Percentiles rank a stretch among this genome's conserved stretches.
phyloP scores from a whole-genome alignment of 1,140 invertebrate species.

The Leptoteleia sp. region DNA sequence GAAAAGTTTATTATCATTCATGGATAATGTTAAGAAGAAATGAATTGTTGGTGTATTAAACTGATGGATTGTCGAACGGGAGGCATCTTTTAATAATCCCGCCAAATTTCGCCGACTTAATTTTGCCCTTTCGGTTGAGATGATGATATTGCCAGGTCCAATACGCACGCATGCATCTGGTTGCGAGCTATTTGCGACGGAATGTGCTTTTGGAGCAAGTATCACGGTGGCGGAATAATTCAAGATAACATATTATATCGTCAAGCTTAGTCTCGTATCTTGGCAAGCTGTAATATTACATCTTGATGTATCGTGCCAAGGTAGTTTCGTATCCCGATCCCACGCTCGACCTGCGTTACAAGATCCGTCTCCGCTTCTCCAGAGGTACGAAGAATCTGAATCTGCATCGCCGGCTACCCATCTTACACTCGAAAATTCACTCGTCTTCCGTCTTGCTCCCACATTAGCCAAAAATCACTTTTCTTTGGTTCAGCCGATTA shows the following conservation, averaged over 20 bases:
- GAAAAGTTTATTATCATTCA: too few relatives aligned
- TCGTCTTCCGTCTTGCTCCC: constrained; percentile 22
- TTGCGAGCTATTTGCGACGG: constrained; percentile 47
- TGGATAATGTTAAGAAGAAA: too few relatives aligned
- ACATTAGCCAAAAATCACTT: constrained; percentile 3
- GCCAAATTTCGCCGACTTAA: constrained; percentile 30
- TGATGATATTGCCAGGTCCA: constrained; percentile 24
- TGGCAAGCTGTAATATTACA: constrained; percentile 63
- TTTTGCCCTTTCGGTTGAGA: constrained; percentile 26
- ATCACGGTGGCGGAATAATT: constrained; percentile 57
- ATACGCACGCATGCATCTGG: constrained; percentile 34
- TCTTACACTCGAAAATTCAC: constrained; percentile 52
- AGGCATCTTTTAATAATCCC: constrained; percentile 12
- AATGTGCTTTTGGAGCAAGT: constrained; percentile 59
- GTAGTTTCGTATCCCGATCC: too few relatives aligned
- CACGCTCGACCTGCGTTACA: too few relatives aligned
- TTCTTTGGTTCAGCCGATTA: constrained; percentile 8
- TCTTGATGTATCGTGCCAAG: constrained; percentile 63
- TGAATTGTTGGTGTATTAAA: too few relatives aligned
- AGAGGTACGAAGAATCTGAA: constrained; percentile 45
- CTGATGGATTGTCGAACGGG: too few relatives aligned
- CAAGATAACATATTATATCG: constrained; percentile 62
- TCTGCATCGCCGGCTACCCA: constrained; percentile 52
- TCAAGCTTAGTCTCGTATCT: constrained; percentile 55
- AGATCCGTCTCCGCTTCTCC: too few relatives aligned